Conservation (phyloP, 2,888 invertebrate species). For the Amaurobius ferox region DNA sequence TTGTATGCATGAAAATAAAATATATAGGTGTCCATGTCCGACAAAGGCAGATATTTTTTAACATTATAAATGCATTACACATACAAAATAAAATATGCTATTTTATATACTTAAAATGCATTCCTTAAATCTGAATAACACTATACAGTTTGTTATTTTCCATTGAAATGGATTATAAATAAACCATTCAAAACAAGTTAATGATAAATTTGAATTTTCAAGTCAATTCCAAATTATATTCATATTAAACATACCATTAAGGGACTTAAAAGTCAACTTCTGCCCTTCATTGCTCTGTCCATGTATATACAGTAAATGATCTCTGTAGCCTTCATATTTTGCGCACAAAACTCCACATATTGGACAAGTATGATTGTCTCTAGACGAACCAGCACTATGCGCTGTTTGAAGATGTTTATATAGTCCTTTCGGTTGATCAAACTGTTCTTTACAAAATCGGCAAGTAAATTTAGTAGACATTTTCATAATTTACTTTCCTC, state of each 20-base stretch:
- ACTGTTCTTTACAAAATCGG: slow-evolving; percentile 46
- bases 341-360: slow-evolving; percentile 36
- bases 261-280: slow-evolving; percentile 32
- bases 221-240: too few species aligned
- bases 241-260: slow-evolving; percentile 54
- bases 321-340: slow-evolving; percentile 36
- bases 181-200: too few species aligned
- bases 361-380: slow-evolving; percentile 34
- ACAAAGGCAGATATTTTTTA: too few species aligned
- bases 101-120: too few species aligned
- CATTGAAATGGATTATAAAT: too few species aligned
- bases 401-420: slow-evolving; percentile 56
- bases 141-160: too few species aligned
- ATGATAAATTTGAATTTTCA: too few species aligned
- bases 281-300: slow-evolving; percentile 33
- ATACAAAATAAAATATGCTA: too few species aligned
- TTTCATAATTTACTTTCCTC: not conserved
- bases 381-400: slow-evolving; percentile 28
- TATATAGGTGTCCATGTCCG: too few species aligned
- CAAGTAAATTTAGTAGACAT: slow-evolving; percentile 25
- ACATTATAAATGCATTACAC: too few species aligned
- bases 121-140: too few species aligned
- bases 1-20: too few species aligned
- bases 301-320: slow-evolving; percentile 49
- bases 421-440: slow-evolving; percentile 32